A percentile compares a stretch with the other conserved stretches of the same genome.
Conservation (phyloP, 1,140 invertebrate species). For the Geopemphigus sp. region DNA sequence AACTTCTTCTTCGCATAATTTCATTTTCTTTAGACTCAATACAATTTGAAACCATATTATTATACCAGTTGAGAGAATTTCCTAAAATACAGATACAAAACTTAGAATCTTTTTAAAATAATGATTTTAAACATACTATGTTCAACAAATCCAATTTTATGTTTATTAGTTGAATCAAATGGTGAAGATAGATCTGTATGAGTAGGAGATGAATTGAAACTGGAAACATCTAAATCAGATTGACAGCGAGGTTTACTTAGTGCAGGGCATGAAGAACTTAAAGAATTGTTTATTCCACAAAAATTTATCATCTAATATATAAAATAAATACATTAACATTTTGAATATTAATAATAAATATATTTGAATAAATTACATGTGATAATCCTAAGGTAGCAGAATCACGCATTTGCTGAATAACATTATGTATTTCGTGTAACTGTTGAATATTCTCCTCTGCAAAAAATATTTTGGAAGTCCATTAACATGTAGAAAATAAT, state of each 20-base stretch:
- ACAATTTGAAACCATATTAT: slow-evolving; percentile 43
- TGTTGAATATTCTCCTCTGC: slow-evolving; percentile 74
- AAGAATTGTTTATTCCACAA: slow-evolving; percentile 56
- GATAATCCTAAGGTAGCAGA: slow-evolving; percentile 56
- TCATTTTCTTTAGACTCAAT: slow-evolving; percentile 54
- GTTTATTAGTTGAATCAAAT: slow-evolving; percentile 54
- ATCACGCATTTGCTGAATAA: slow-evolving; percentile 73
- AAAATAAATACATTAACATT: not conserved
- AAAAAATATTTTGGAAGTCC: slow-evolving; percentile 46
- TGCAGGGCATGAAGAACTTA: slow-evolving; percentile 75
- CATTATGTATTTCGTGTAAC: slow-evolving; percentile 71
- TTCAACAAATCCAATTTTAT: slow-evolving; percentile 48
- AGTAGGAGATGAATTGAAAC: slow-evolving; percentile 59
- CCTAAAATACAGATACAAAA: slow-evolving; percentile 43
- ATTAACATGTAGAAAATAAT: too few relatives aligned
- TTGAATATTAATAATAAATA: not conserved
- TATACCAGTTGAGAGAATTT: slow-evolving; percentile 52
- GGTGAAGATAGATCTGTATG: slow-evolving; percentile 53
- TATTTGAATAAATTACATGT: slow-evolving; percentile 51
- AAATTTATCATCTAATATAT: slow-evolving; percentile 45
- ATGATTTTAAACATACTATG: slow-evolving; percentile 46
- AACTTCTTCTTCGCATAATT: slow-evolving; percentile 70
- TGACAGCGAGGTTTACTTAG: slow-evolving; percentile 60
- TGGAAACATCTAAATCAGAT: slow-evolving; percentile 56
- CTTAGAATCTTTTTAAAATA: slow-evolving; percentile 9